Base-by-base conservation (phyloP, 1,140 invertebrate species). In the Amyelois transitella region DNA sequence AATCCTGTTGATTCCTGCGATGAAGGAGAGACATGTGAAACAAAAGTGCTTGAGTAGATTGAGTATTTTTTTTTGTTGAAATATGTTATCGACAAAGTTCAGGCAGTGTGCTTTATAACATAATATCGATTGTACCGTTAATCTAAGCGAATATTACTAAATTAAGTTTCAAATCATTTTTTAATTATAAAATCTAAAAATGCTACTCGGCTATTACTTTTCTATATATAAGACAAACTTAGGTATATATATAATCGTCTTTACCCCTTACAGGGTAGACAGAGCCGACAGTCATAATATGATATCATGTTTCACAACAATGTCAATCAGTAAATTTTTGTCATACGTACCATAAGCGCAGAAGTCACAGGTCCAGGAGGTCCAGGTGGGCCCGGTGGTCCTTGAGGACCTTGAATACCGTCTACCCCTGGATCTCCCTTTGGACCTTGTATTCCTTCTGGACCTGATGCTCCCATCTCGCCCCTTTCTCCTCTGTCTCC, bases 361-460 rank as follows among this genome's bases (percentile, higher is more conserved):
- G 92, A 91, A 60, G 93, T 90, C 1, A 91, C 90, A 25, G 91
- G 89, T 56, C 91, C 92, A 0, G 93, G 92, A 0, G 92, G 92
- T 4, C 94, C 94, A 8, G 93, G 92, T 1, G 92, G 93, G n/a
- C 94, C 94, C 51, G 90, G 90, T 5, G 90, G 89, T 5, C 94
- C 94, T 59, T 91, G 90, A 52, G 91, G 88, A 0, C 93, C 93
- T 0, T 92, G 89, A 17, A 89, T 75, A 12, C 93, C 93, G 73
- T 94, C 93, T 10, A 87, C 75, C 6, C 93, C 93, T 17, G 92
- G 90, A 47, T 94, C 93, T 1, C 93, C 93, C 83, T 93, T 94
- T 14, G 90, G 89, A 7, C 93, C 93, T 63, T 91, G 92, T 54
- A 91, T 82, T 8, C 94, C 93, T 87, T 93, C 92, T 3, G 89